These are phyloP conservation scores for Hydropotes inermis DNA, from an alignment of 2,113 vertebrate genomes.

Conservation along the genomic window DNA sequence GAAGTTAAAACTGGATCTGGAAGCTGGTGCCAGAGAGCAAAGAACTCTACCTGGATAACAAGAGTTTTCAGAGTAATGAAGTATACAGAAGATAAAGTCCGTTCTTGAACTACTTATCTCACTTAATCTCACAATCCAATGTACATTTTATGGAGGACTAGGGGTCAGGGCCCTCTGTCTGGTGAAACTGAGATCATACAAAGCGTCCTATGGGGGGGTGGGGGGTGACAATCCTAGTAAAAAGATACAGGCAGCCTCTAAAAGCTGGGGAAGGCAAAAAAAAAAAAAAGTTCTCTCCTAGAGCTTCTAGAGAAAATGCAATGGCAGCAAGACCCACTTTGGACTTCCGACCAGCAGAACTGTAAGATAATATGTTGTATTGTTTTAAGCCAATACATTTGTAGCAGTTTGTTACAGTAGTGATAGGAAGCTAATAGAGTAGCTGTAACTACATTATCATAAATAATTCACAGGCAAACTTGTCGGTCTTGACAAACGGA, in stretches of 20 bases:
- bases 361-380: neutral
- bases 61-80: neutral
- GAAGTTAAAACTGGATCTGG: neutral
- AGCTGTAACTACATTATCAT: neutral
- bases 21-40: neutral
- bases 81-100: neutral
- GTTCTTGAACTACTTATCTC: neutral
- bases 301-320: neutral
- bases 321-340: neutral
- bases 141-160: neutral
- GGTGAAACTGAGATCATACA: neutral
- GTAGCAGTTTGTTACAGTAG: neutral
- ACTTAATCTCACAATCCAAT: neutral
- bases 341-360: neutral
- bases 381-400: neutral
- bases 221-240: neutral
- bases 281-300: neutral
- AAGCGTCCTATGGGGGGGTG: neutral
- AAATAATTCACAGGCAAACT: neutral
- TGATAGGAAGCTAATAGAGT: neutral
- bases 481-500: neutral
- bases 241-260: neutral
- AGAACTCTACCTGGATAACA: neutral
- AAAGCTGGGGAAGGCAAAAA: neutral
- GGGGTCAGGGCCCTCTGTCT: neutral